A percentile compares a stretch with the other conserved stretches of the same genome.
Evolutionary conservation across 2,888 invertebrate species (phyloP).

Genomic region (Calliopum simillimum): DNA sequence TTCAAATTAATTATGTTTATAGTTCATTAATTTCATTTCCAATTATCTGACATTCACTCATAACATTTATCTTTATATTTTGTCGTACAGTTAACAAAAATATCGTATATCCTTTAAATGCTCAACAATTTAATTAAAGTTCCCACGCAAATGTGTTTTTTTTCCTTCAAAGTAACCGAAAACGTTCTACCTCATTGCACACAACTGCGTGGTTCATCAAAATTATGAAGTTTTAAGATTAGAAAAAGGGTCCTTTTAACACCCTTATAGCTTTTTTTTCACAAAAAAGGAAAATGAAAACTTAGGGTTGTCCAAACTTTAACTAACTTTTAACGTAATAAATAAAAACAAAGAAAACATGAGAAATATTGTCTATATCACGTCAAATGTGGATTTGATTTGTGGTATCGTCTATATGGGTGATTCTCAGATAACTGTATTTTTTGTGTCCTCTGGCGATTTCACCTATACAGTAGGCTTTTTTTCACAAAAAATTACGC

Average conservation of each 20-base stretch:
- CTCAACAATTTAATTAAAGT: not conserved
- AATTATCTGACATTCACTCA: constrained; percentile 53
- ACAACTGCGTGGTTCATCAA: constrained; percentile 17
- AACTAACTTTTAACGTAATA: too few species aligned
- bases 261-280: not conserved
- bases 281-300: not conserved
- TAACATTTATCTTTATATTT: not conserved
- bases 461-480: too few species aligned
- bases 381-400: too few species aligned
- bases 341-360: too few species aligned
- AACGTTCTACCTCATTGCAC: constrained; percentile 7
- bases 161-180: not conserved
- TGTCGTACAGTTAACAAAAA: too few species aligned
- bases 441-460: too few species aligned
- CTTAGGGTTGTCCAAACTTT: not conserved
- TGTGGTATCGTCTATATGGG: too few species aligned
- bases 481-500: too few species aligned
- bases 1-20: constrained; percentile 40
- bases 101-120: too few species aligned
- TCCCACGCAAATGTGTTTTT: constrained; percentile 19
- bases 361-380: too few species aligned
- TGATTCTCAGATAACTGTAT: too few species aligned
- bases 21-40: constrained; percentile 57
- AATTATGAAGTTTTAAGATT: not conserved
- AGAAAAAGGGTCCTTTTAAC: not conserved